Percentiles rank a stretch among this genome's conserved stretches.
Evolutionary conservation across 23 tunicate genomes (phyloP).

Genomic region (Diplosoma virens): DNA sequence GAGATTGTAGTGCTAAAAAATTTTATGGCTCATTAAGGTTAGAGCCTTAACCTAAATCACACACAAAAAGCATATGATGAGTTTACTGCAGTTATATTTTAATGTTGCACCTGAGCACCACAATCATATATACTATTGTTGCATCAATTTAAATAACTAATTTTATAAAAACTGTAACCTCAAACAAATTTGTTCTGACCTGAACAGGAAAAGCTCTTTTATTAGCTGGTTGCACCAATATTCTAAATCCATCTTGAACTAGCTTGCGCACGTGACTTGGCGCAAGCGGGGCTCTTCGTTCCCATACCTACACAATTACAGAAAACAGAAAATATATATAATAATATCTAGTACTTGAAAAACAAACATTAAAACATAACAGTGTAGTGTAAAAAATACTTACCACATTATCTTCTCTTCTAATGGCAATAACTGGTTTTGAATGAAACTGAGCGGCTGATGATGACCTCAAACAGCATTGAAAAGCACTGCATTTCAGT

Average conservation of each 20-base stretch:
- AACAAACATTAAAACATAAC: background rate
- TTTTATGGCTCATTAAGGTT: no score
- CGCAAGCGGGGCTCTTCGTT: slow-evolving; percentile 81
- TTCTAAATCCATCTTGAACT: slow-evolving; percentile 64
- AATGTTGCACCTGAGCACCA: no score
- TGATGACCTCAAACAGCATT: no score
- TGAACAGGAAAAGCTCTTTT: slow-evolving; percentile 83
- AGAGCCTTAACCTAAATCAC: no score
- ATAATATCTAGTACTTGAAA: background rate
- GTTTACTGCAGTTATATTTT: no score
- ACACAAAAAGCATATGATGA: no score
- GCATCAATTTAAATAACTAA: no score
- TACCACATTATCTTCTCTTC: slow-evolving; percentile 83
- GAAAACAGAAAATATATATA: background rate
- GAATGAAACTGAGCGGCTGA: no score
- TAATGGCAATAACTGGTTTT: slow-evolving; percentile 50
- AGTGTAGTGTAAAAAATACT: background rate
- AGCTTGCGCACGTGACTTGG: slow-evolving; percentile 76
- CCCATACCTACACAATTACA: slow-evolving; percentile 65
- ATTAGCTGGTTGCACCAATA: slow-evolving; percentile 92
- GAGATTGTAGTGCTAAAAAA: no score
- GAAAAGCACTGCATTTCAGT: no score
- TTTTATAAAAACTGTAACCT: no score
- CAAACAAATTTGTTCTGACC: slow-evolving; percentile 38
- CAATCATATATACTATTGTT: no score